Base-by-base conservation (phyloP, 2,113 vertebrate species). In the Cichladusa arquata region DNA sequence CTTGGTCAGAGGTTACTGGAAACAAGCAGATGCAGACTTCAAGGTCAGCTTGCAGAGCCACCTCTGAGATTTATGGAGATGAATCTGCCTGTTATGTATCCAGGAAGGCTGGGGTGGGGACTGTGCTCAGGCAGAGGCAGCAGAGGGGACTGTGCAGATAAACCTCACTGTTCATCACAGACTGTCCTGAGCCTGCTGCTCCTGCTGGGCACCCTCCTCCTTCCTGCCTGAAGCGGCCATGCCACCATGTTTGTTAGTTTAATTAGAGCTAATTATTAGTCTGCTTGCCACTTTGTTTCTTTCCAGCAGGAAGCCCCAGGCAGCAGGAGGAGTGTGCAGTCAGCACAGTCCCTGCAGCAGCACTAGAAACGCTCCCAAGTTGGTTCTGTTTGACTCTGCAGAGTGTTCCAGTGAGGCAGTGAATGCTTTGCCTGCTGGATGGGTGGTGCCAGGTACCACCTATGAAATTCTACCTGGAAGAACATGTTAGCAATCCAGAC, bases 1-100 rank as follows among this genome's bases (percentile, higher is more conserved):
- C 28, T 58, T 82, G 88, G 16, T 76, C 50, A 56, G 66, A 85
- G 81, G 62, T 87, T 87, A 19, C 50, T 85, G 53, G 38, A 29
- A 81, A 25, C 38, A 62, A 23, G 7, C 47, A 47, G 54, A 25
- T 57, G 40, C 51, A 83, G 71, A 16, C 60, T 73, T 62, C 23
- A 79, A 64, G 84, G 87, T 94, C 61, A 81, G 44, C 28, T 91
- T 89, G 78, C 69, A 54, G 65, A 61, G 47, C 11, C 69, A 5
- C 65, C 34, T 66, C 47, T 56, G 57, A 89, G 81, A 94, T 78
- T 81, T 60, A 60, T 44, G 60, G 87, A 64, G 57, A 69, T 94
- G 20, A 48, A 60, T 51, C 28, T 90, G 51, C 44, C 48, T 45
- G 36, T 47, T 29, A 0, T 0, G 5, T 81, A 2, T 64, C 48